Base-by-base conservation (phyloP, 2,113 vertebrate genomes). In the Amphiprion ocellaris region DNA sequence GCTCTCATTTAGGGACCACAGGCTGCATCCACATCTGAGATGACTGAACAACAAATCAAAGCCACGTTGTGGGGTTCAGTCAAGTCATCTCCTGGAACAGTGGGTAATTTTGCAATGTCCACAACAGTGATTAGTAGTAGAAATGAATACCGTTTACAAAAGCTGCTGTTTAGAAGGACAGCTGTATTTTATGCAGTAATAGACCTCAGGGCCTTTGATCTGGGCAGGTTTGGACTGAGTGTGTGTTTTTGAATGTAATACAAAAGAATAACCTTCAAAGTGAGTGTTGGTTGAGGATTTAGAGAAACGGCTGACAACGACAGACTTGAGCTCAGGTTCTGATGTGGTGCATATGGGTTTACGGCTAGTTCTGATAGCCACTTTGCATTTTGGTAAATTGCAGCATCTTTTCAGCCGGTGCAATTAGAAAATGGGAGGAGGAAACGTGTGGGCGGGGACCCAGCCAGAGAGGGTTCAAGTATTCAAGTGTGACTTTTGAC, bases 121-220 rank as follows among this genome's bases (percentile, higher is more conserved):
- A 89, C 79, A 91, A 89, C 82, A 85, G 85, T 88, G 89, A 92
- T 93, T 92, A 93, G 71, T 85, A 78, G 52, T 17, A 69, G 74
- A 91, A 81, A 90, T 71, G 79, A 87, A 61, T 19, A 56, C 7
- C 10, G 16, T 75, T 79, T 72, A 76, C 60, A 72, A 52, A 81
- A 65, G 71, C 66, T 53, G 41, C 53, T 50, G 63, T 82, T 83
- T 85, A 60, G 65, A 80, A 26, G 19, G 60, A 71, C 75, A 78
- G 56, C 64, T 69, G 24, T 37, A 56, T 69, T 87, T 82, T 24
- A 63, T 44, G 69, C 33, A 52, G 61, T 84, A 85, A 77, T 61
- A 84, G 59, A 65, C 53, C 71, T 47, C 1, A 10, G 50, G 72
- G 47, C 64, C 71, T 91, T 89, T 90, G 81, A 90, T 86, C 86